Evolutionary conservation across 1,140 invertebrate genomes (phyloP).

Genomic region (Chironomus striatipennis): DNA sequence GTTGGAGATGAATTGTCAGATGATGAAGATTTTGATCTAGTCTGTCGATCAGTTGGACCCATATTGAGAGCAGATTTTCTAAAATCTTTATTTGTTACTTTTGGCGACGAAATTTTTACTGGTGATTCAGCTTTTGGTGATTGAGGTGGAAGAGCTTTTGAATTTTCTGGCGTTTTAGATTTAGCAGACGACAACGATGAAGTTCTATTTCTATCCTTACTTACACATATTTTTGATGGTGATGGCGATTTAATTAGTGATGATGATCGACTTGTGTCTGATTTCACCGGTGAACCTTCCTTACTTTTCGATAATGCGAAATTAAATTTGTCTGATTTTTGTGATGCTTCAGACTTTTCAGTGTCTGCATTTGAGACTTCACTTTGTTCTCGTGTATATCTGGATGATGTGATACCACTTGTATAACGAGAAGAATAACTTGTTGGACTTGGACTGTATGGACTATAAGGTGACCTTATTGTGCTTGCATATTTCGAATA

Average conservation of each 20-base stretch:
- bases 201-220: conserved; percentile 41
- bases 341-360: neutral
- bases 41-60: conserved; percentile 43
- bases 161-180: conserved; percentile 36
- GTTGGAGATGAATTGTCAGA: conserved; percentile 30
- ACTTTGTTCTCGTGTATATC: neutral
- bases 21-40: conserved; percentile 36
- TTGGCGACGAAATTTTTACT: conserved; percentile 41
- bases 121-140: conserved; percentile 46
- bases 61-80: conserved; percentile 66
- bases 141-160: conserved; percentile 45
- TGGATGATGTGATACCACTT: neutral
- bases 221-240: conserved; percentile 36
- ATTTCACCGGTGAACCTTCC: conserved; percentile 29
- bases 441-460: conserved; percentile 47
- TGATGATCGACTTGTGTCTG: conserved; percentile 30
- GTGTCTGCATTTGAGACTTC: conserved; percentile 21
- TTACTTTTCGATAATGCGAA: conserved; percentile 3
- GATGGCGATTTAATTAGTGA: conserved; percentile 31
- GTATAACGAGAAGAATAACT: conserved; percentile 36
- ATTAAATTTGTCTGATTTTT: conserved; percentile 19
- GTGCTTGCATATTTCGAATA: conserved; percentile 50
- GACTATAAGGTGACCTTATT: conserved; percentile 42
- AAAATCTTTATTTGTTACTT: conserved; percentile 62
- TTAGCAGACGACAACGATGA: conserved; percentile 30